Percentiles rank a stretch among this genome's conserved stretches.
Evolutionary conservation across 92 coral and sea anemone genomes (phyloP).

Genomic region (Epizoanthus fatuus): DNA sequence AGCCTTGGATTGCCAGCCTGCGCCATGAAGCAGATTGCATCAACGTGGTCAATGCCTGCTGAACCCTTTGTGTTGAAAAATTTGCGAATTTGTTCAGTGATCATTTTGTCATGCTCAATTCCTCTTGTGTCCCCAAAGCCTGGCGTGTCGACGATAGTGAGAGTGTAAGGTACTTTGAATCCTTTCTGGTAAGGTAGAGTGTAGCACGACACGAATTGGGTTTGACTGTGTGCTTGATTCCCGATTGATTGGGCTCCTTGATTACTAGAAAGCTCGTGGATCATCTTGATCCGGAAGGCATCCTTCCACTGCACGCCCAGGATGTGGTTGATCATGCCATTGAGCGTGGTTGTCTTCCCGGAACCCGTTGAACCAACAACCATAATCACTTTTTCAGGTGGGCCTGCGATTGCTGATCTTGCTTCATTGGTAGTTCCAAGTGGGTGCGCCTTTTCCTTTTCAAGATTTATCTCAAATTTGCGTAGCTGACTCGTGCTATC

Average conservation of each 20-base stretch:
- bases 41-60: constrained; percentile 61
- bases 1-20: constrained; percentile 66
- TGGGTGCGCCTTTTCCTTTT: background rate
- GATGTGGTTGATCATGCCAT: constrained; percentile 58
- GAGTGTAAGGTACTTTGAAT: constrained; percentile 46
- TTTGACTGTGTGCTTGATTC: constrained; percentile 53
- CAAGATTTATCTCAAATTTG: constrained; percentile 31
- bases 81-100: constrained; percentile 43
- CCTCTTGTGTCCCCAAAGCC: constrained; percentile 69
- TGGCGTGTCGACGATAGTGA: constrained; percentile 59
- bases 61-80: constrained; percentile 53
- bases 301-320: constrained; percentile 55
- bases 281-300: constrained; percentile 52
- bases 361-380: constrained; percentile 64
- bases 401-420: background rate
- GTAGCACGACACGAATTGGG: constrained; percentile 55
- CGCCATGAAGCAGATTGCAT: constrained; percentile 57
- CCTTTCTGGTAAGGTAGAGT: constrained; percentile 51
- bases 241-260: constrained; percentile 48
- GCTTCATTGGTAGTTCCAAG: background rate
- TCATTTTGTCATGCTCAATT: constrained; percentile 42
- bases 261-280: constrained; percentile 56
- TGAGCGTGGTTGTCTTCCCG: constrained; percentile 50
- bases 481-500: constrained; percentile 29
- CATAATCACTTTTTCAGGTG: constrained; percentile 55